Base-by-base conservation (phyloP, 2,888 invertebrate genomes). In the Vanessa cardui region DNA sequence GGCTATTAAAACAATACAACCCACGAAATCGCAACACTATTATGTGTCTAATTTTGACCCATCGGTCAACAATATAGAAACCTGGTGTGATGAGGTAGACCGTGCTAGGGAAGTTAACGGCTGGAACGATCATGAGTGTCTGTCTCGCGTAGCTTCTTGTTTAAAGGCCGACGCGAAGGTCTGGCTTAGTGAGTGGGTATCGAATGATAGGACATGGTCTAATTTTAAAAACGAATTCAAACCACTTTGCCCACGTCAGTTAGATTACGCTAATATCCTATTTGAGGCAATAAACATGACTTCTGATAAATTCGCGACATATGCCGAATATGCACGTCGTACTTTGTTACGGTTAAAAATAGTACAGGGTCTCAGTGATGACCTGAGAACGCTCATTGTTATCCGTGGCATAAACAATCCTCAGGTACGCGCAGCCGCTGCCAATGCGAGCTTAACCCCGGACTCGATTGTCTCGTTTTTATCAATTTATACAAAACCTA, bases 31-130 rank as follows among this genome's bases (percentile, higher is more conserved):
- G 33, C 65, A 64, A 26, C 44, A 69, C 44, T 72, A 69, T 62
- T 74, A 56, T 26, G 58, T 72, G 6, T 74, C 74, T 0, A 74
- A 66, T 46, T 72, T 74, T 26, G 72, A 72, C 44, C 68, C 71
- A 5, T 49, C 60, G 3, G 64, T 66, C 16, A 56, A 71, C 44
- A 58, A 64, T 46, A 66, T 71, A 12, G 66, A 68, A 52, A 26
- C 58, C 47, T 71, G 68, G 71, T 71, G 71, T 18, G 58, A 63
- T 16, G 71, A 71, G 45, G 68, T 71, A 18, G 71, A 71, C 12
- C 60, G 71, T n/a, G 71, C 71, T 44, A 47, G 16, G 54, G 15
- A 9, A 5, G 44, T 39, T 1, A 73, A 73, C 47, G 39, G 44
- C 12, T 73, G 73, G 72, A 61, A 58, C 26, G 72, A 72, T 66